Evolutionary conservation across 2,113 vertebrate genomes (phyloP).

Genomic region (Podiceps cristatus): DNA sequence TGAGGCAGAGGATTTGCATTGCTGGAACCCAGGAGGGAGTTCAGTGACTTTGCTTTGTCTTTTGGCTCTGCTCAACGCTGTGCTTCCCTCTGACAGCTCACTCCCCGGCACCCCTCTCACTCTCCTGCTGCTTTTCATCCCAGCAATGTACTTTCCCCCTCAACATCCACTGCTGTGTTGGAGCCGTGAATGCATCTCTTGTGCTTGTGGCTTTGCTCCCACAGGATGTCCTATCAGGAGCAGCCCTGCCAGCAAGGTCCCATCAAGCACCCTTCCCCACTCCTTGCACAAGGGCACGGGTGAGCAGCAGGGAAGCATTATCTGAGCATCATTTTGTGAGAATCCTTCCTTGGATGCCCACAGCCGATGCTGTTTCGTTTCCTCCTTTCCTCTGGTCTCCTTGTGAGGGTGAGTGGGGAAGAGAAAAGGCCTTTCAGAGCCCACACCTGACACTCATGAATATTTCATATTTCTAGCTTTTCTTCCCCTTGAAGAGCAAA

Average conservation of each 20-base stretch:
- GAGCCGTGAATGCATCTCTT: accelerated
- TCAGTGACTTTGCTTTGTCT: background rate
- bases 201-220: background rate
- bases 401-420: background rate
- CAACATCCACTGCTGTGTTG: background rate
- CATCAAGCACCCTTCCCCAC: background rate
- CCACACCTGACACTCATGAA: slow-evolving; percentile 47
- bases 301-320: background rate
- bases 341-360: background rate
- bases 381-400: background rate
- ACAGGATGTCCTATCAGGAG: background rate
- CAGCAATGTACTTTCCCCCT: accelerated
- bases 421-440: background rate
- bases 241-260: background rate
- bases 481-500: slow-evolving; percentile 51
- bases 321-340: background rate
- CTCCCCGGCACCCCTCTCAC: background rate
- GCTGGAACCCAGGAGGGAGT: background rate
- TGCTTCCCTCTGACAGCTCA: background rate
- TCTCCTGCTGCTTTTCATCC: background rate
- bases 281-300: background rate
- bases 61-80: background rate
- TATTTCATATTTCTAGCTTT: slow-evolving; percentile 63
- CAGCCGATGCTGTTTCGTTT: background rate
- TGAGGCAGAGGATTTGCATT: background rate